Conservation (phyloP, 2,888 invertebrate genomes). For the Leucania comma region DNA sequence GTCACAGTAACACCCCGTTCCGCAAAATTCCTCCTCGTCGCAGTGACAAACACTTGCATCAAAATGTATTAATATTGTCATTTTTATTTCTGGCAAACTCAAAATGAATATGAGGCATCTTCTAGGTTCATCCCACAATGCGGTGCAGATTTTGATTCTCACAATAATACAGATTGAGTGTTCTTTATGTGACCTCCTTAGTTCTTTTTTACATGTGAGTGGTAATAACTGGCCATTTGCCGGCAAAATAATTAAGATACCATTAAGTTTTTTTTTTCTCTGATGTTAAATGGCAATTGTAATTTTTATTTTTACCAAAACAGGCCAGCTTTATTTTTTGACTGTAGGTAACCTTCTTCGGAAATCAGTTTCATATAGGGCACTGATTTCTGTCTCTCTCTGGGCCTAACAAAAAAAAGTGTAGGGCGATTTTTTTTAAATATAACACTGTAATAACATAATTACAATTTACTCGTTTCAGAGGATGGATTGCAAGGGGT, state of each 20-base stretch:
- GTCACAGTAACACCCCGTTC: too few relatives aligned
- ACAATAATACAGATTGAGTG: background rate
- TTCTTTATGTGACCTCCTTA: background rate
- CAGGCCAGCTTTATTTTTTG: background rate
- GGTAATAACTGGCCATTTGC: slow-evolving; percentile 2
- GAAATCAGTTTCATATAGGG: too few relatives aligned
- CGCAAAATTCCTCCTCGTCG: too few relatives aligned
- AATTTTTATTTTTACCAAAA: background rate
- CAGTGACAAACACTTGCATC: too few relatives aligned
- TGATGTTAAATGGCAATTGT: background rate
- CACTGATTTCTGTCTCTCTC: too few relatives aligned
- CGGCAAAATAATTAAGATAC: background rate
- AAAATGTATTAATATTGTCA: too few relatives aligned
- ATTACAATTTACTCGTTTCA: slow-evolving; percentile 70
- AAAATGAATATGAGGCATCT: too few relatives aligned
- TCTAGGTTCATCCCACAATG: background rate
- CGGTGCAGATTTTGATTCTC: too few relatives aligned
- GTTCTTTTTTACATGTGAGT: background rate
- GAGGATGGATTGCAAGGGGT: slow-evolving; percentile 90
- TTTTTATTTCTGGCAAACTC: background rate
- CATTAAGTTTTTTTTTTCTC: background rate
- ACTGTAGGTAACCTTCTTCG: background rate
- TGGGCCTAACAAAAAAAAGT: too few relatives aligned
- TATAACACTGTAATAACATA: too few relatives aligned
- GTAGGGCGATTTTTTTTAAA: too few relatives aligned